phyloP scores from a whole-genome alignment of 1,140 invertebrate genomes.

The Hyposmocoma kahamanoa region DNA sequence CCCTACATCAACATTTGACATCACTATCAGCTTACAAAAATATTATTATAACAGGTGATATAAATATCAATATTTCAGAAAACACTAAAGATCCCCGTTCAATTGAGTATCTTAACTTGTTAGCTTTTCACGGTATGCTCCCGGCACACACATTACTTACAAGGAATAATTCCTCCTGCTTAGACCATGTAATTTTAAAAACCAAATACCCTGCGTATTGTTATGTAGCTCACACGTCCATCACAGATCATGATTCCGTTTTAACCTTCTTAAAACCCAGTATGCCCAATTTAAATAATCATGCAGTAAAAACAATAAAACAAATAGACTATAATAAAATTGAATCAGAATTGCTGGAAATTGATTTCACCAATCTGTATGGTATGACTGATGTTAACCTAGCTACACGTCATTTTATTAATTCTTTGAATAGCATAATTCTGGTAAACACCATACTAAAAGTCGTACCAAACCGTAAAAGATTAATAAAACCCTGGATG shows the following conservation, averaged over 20 bases:
- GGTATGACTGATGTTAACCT: not conserved
- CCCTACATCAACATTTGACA: no score
- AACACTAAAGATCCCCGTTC: no score
- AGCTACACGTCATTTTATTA: not conserved
- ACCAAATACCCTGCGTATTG: not conserved
- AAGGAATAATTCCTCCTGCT: not conserved
- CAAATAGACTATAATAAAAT: not conserved
- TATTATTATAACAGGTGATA: no score
- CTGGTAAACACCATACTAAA: not conserved
- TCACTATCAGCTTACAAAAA: no score
- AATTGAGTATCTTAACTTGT: conserved; percentile 9
- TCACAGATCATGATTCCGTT: conserved; percentile 5
- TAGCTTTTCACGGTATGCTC: conserved; percentile 10
- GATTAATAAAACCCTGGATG: conserved; percentile 7
- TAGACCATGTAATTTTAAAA: conserved; percentile 5
- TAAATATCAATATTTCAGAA: no score
- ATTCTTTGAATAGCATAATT: not conserved
- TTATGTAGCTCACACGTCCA: not conserved
- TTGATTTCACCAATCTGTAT: not conserved
- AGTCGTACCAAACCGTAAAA: not conserved
- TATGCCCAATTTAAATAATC: not conserved
- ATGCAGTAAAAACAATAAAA: not conserved
- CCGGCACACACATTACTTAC: conserved; percentile 3
- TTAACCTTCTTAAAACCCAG: not conserved
- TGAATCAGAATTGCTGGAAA: not conserved